These are phyloP conservation scores for Dendroctonus ponderosae DNA, from an alignment of 1,140 invertebrate genomes.

Conservation along the genomic window DNA sequence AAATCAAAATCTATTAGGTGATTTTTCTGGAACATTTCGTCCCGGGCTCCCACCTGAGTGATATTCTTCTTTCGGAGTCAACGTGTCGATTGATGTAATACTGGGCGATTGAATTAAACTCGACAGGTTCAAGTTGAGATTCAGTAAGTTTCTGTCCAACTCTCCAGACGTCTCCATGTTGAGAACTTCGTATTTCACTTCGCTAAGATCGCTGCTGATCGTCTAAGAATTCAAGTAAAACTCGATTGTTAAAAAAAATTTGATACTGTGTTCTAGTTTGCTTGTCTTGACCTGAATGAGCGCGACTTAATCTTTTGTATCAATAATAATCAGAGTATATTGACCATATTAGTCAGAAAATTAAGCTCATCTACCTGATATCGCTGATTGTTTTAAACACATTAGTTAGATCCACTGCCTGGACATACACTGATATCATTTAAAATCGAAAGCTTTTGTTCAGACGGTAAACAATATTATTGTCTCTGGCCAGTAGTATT, in stretches of 20 bases:
- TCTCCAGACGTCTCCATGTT: constrained; percentile 82
- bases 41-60: constrained; percentile 64
- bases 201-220: constrained; percentile 54
- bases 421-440: too few species aligned
- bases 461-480: too few species aligned
- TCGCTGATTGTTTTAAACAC: too few species aligned
- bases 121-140: constrained; percentile 70
- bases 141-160: constrained; percentile 73
- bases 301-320: too few species aligned
- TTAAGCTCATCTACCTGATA: too few species aligned
- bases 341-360: too few species aligned
- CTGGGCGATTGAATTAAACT: constrained; percentile 72
- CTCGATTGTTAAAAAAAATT: not conserved
- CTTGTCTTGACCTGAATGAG: not conserved
- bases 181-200: constrained; percentile 74
- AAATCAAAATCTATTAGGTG: not conserved
- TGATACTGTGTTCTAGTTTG: too few species aligned
- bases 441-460: too few species aligned
- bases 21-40: not conserved
- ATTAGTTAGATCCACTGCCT: too few species aligned
- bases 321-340: too few species aligned
- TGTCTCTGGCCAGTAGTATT: too few species aligned
- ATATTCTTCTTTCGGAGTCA: constrained; percentile 73
- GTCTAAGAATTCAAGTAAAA: not conserved
- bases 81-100: constrained; percentile 69